Conservation (phyloP, 2,797 vertebrate genomes). For the Hydrolagus colliei region DNA sequence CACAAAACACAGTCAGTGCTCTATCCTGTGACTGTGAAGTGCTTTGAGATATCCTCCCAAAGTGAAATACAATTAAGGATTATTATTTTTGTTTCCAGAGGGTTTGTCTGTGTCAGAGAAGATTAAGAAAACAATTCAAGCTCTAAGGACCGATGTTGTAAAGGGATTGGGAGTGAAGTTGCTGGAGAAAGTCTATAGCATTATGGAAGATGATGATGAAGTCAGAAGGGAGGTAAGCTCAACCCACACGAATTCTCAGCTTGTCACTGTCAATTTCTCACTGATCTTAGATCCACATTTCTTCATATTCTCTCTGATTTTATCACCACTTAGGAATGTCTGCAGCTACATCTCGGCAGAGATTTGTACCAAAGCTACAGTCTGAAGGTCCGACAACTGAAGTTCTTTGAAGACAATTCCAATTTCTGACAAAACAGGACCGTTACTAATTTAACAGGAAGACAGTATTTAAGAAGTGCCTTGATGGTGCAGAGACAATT, state of each 20-base stretch:
- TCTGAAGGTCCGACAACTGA: conserved; percentile 81
- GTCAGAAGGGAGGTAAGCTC: conserved; percentile 68
- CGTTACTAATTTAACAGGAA: not conserved
- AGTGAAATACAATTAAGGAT: not conserved
- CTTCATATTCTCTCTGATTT: not conserved
- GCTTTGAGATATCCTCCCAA: too few species aligned
- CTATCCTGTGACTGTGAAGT: too few species aligned
- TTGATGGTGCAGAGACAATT: not conserved
- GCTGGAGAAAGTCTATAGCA: conserved; percentile 74
- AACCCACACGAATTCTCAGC: not conserved
- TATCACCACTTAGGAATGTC: conserved; percentile 57
- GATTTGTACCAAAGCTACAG: conserved; percentile 73
- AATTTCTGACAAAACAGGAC: conserved; percentile 50
- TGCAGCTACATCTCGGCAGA: conserved; percentile 78
- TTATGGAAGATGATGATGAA: conserved; percentile 87
- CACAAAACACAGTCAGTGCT: too few species aligned
- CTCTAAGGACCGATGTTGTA: conserved; percentile 79
- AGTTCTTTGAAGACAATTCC: conserved; percentile 86
- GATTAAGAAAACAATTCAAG: conserved; percentile 77
- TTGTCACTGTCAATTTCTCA: not conserved
- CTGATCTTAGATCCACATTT: conserved; percentile 20
- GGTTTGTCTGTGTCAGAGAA: conserved; percentile 71
- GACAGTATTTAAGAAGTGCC: conserved; percentile 4
- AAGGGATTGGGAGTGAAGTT: conserved; percentile 83
- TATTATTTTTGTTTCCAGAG: conserved; percentile 49